Evolutionary conservation across 2,113 vertebrate genomes (phyloP).

Genomic region (Uropsilus gracilis): DNA sequence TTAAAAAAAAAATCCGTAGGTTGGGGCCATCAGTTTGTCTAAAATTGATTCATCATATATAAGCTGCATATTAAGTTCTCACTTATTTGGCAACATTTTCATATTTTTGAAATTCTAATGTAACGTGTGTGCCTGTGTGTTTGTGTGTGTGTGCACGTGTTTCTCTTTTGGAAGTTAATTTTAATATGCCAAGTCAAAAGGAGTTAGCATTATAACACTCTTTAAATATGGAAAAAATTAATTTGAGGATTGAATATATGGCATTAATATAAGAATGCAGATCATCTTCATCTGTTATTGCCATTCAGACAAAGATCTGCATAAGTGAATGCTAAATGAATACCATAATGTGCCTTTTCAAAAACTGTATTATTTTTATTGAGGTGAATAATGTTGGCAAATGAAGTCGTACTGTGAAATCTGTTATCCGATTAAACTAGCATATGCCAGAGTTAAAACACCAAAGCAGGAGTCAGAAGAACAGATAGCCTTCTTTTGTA

Average conservation of each 20-base stretch:
- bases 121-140: background rate
- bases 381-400: background rate
- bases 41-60: background rate
- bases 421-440: no score
- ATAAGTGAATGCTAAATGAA: background rate
- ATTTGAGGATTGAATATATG: background rate
- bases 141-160: background rate
- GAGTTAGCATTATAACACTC: background rate
- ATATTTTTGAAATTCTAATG: background rate
- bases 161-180: background rate
- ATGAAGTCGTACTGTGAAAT: background rate
- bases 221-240: slow-evolving; percentile 11
- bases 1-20: background rate
- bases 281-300: background rate
- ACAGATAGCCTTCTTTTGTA: background rate
- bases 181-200: background rate
- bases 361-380: background rate
- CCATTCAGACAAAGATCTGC: slow-evolving; percentile 10
- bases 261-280: background rate
- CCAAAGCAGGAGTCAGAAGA: background rate
- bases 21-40: background rate
- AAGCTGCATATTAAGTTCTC: background rate
- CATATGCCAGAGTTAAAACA: background rate
- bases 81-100: background rate
- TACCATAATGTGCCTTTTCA: background rate